Base-by-base conservation (phyloP, 1,140 invertebrate genomes). In the Popillia japonica region DNA sequence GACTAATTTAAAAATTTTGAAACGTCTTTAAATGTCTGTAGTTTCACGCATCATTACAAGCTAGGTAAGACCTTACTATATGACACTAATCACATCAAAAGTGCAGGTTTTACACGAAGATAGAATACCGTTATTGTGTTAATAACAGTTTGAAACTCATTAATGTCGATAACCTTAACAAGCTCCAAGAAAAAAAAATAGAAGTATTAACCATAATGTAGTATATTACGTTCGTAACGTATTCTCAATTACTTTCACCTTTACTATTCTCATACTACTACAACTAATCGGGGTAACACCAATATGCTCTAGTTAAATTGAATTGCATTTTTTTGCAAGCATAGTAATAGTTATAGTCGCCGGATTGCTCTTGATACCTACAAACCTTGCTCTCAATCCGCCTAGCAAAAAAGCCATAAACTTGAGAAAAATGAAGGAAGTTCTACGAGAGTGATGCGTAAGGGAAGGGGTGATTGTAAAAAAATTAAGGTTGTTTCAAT, bases 161-260 rank as follows among this genome's bases (percentile, higher is more conserved):
- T 68, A 68, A 68, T 68, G 61, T 68, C 61, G 61, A 68, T 68
- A 68, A 68, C 61, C 61, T 68, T 68, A 68, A 68, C 27, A 23
- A 8, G 20, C 61, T 11, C 22, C 22, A 68, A 27, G 20, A 68
- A 68, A 22, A 68, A 64, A 68, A 34, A 27, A 10, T 22, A 34
- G 11, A 68, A 17, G 20, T 11, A 6, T 6, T 22, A 64, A 4
- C 8, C 61, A 27, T 68, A 27, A 68, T 68, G 44, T 48, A 7
- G 10, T 14, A 22, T 22, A 68, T 27, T 34, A 68, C 14, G 22
- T 68, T 6, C 27, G 27, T 8, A 68, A 10, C 20, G 20, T 8
- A 68, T 2, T 17, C 44, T 48, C 44, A 27, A 68, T 68, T 68
- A 17, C 11, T 55, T 55, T 55, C 48, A 17, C 48, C 14, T 20